These are phyloP conservation scores for Elymnias hypermnestra DNA, from an alignment of 1,140 invertebrate species.

Conservation along the genomic window DNA sequence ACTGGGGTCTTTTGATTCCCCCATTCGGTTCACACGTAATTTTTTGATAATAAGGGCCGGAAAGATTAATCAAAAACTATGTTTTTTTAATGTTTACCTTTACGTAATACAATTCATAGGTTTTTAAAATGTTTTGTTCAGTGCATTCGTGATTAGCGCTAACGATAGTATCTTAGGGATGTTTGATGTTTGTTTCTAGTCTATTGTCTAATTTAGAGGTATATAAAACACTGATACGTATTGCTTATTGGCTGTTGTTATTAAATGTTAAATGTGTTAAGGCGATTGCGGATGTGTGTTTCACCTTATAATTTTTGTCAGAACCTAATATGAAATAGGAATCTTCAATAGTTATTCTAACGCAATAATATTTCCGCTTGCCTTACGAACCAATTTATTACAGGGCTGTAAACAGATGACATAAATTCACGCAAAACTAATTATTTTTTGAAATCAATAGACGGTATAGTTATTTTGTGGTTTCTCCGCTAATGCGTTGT, in stretches of 20 bases:
- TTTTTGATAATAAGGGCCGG: too few relatives aligned
- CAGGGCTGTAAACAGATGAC: conserved; percentile 15
- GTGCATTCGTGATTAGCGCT: neutral
- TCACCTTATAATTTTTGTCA: neutral
- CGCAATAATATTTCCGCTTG: conserved; percentile 12
- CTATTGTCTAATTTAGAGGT: neutral
- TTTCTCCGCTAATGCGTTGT: conserved; percentile 5
- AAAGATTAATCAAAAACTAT: too few relatives aligned
- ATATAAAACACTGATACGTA: conserved; percentile 10
- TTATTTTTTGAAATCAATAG: neutral
- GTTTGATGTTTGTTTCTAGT: conserved; percentile 13
- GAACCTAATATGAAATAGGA: too few relatives aligned
- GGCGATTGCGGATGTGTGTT: neutral
- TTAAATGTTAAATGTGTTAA: conserved; percentile 7
- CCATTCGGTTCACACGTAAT: too few relatives aligned
- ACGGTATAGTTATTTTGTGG: too few relatives aligned
- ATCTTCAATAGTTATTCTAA: conserved; percentile 11
- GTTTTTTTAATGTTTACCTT: too few relatives aligned
- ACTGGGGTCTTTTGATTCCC: too few relatives aligned
- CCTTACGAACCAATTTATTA: conserved; percentile 22
- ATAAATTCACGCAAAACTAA: neutral
- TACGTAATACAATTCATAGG: too few relatives aligned
- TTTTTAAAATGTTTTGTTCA: too few relatives aligned
- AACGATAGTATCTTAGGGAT: conserved; percentile 4
- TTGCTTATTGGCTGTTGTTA: conserved; percentile 15